These are phyloP conservation scores for Nilaparvata lugens DNA, from an alignment of 1,140 invertebrate genomes.

Conservation along the genomic window DNA sequence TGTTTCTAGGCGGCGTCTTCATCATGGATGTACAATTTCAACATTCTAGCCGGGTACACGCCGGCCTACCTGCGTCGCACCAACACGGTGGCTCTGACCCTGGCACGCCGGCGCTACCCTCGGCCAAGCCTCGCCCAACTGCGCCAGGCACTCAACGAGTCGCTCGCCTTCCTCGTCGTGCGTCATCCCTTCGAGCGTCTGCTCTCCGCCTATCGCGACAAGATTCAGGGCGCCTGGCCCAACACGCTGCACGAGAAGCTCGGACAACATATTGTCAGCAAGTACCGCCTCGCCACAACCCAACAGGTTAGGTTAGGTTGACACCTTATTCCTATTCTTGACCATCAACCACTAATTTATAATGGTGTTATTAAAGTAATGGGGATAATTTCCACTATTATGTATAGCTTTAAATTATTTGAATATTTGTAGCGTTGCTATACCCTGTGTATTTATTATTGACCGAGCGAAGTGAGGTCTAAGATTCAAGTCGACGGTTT, in stretches of 20 bases:
- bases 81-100: conserved; percentile 60
- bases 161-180: conserved; percentile 74
- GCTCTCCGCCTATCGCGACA: conserved; percentile 84
- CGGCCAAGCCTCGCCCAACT: conserved; percentile 57
- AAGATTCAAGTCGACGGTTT: no score
- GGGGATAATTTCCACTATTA: no score
- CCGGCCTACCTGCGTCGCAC: conserved; percentile 64
- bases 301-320: no score
- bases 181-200: conserved; percentile 83
- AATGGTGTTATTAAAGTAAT: no score
- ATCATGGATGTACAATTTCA: conserved; percentile 85
- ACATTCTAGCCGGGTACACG: conserved; percentile 67
- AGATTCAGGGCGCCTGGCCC: conserved; percentile 69
- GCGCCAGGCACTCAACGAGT: conserved; percentile 48
- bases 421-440: no score
- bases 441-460: no score
- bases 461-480: no score
- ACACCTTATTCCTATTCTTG: no score
- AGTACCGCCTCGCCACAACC: conserved; percentile 43
- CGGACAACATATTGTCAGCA: conserved; percentile 60
- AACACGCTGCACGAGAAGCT: conserved; percentile 72
- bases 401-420: no score
- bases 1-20: conserved; percentile 58
- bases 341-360: no score
- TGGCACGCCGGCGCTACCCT: conserved; percentile 68